Evolutionary conservation across 2,888 invertebrate genomes (phyloP).

Genomic region (Mesorhabditis sp.): DNA sequence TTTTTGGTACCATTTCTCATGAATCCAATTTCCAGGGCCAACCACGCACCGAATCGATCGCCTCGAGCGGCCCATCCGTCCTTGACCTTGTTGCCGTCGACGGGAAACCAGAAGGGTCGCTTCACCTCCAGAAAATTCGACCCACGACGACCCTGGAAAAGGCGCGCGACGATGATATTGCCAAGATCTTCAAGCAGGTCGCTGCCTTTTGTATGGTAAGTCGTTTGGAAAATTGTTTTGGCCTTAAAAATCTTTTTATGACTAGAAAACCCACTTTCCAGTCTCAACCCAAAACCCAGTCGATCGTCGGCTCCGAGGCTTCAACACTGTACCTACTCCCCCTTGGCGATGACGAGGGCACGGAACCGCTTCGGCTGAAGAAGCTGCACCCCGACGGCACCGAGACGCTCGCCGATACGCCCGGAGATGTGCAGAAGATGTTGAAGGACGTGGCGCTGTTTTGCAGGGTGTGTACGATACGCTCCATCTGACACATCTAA

Average conservation of each 20-base stretch:
- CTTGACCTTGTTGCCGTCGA: not conserved
- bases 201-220: not conserved
- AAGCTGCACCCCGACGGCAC: not conserved
- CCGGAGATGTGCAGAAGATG: slow-evolving; percentile 3
- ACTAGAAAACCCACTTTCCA: not conserved
- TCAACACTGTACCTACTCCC: not conserved
- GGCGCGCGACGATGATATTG: not conserved
- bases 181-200: not conserved
- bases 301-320: not conserved
- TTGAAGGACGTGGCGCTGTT: not conserved
- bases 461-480: not conserved
- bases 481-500: not conserved
- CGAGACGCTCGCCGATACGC: not conserved
- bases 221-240: not conserved
- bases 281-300: not conserved
- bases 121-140: not conserved
- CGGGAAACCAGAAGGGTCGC: not conserved
- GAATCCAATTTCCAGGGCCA: not conserved
- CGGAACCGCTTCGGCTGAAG: not conserved
- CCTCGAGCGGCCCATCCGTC: not conserved
- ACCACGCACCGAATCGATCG: not conserved
- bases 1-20: no score
- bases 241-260: not conserved
- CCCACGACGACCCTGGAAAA: not conserved
- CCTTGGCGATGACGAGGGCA: not conserved